phyloP scores from a whole-genome alignment of 2,797 vertebrate genomes.

The Miichthys miiuy region DNA sequence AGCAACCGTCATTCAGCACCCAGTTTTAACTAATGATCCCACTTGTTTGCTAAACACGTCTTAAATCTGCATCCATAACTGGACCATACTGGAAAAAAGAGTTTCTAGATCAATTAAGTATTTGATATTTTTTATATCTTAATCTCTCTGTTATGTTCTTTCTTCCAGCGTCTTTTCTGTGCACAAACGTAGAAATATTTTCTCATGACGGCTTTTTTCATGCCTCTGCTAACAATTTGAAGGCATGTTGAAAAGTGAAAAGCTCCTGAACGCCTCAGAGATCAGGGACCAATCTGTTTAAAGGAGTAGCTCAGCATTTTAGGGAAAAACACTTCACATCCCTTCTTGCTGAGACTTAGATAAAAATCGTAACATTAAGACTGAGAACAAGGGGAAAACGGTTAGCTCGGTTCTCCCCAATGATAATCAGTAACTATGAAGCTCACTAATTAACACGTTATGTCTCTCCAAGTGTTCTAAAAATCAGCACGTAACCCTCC shows the following conservation, averaged over 20 bases:
- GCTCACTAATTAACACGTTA: neutral
- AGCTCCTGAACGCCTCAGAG: neutral
- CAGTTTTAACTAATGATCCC: constrained; percentile 34
- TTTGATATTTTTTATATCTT: neutral
- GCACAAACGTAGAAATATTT: too few species aligned
- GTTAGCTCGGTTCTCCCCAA: neutral
- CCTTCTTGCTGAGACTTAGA: constrained; percentile 17
- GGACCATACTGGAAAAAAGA: constrained; percentile 18
- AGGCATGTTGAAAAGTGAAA: neutral
- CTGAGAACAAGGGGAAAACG: neutral
- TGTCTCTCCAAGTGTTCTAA: too few species aligned
- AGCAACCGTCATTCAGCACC: constrained; percentile 13
- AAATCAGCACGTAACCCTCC: too few species aligned
- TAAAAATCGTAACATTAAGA: neutral
- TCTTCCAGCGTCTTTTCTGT: neutral
- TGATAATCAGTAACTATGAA: neutral
- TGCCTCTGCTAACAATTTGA: constrained; percentile 1
- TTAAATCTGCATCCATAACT: constrained; percentile 19
- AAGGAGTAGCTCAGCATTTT: neutral
- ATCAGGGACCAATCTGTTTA: neutral
- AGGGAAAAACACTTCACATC: neutral
- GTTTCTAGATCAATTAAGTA: constrained; percentile 21
- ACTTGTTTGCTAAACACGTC: constrained; percentile 19
- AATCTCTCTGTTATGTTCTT: constrained; percentile 5
- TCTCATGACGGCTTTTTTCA: neutral